Conservation (phyloP, 2,888 invertebrate species). For the Zygothrica quintamaculata region DNA sequence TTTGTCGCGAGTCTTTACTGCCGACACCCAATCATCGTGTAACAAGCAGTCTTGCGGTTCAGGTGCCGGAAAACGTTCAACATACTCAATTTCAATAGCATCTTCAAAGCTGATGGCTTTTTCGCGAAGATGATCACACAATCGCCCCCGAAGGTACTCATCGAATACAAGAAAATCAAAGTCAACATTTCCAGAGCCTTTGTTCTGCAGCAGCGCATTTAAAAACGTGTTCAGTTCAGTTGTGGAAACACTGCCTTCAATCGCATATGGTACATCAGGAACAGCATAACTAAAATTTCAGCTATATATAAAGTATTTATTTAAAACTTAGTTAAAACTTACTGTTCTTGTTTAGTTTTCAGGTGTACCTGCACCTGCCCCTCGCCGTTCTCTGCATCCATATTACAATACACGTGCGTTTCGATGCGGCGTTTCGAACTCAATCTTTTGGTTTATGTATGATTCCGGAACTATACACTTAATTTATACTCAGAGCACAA, state of each 20-base stretch:
- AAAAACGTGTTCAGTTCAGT: constrained; percentile 91
- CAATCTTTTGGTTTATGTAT: not conserved
- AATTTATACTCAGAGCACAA: constrained; percentile 1
- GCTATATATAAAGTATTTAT: not conserved
- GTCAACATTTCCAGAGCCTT: constrained; percentile 83
- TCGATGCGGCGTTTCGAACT: constrained; percentile 21
- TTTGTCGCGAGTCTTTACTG: constrained; percentile 89
- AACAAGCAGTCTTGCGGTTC: constrained; percentile 95
- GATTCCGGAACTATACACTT: not conserved
- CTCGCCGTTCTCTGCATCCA: constrained; percentile 84
- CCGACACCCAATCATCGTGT: constrained; percentile 99
- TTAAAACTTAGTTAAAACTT: constrained; percentile 81
- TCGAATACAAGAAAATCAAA: constrained; percentile 95
- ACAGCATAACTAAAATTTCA: constrained; percentile 90
- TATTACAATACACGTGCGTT: constrained; percentile 70
- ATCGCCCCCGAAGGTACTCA: constrained; percentile 88
- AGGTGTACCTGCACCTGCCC: constrained; percentile 91
- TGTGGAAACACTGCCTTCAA: constrained; percentile 89
- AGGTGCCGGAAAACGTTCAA: constrained; percentile 95
- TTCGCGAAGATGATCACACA: constrained; percentile 91
- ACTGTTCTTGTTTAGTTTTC: constrained; percentile 92
- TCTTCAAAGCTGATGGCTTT: constrained; percentile 92
- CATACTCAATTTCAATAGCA: constrained; percentile 95
- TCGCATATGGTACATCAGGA: constrained; percentile 92
- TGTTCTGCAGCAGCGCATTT: constrained; percentile 88